Percentiles rank a stretch among this genome's conserved stretches.
Evolutionary conservation across 2,113 vertebrate species (phyloP).

Genomic region (Notiomystis cincta): DNA sequence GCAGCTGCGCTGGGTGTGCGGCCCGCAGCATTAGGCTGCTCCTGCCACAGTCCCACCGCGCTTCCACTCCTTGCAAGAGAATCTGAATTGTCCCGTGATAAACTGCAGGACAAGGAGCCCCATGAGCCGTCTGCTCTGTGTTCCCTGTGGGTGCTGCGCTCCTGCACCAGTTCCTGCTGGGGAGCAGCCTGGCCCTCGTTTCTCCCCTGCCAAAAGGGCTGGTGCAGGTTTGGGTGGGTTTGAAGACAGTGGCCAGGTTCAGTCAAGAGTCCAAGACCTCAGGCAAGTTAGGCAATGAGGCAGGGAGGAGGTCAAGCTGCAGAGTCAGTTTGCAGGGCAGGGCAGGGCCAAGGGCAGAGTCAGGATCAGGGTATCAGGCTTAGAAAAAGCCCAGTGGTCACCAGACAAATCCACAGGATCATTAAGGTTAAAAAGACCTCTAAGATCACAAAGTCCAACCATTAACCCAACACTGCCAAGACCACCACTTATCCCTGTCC

Average conservation of each 20-base stretch:
- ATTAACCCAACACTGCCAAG: neutral
- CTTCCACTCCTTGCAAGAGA: neutral
- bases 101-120: neutral
- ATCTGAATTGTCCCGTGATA: neutral
- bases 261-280: neutral
- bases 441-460: neutral
- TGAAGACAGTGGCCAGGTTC: neutral
- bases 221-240: neutral
- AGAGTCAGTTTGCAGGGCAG: neutral
- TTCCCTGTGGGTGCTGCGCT: accelerated
- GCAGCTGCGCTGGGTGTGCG: neutral
- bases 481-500: neutral
- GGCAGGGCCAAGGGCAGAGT: neutral
- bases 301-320: neutral
- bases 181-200: neutral
- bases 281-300: neutral
- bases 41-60: accelerated
- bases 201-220: neutral
- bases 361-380: neutral
- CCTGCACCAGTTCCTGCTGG: neutral
- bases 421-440: neutral
- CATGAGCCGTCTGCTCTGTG: accelerated
- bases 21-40: neutral
- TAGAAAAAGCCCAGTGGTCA: neutral
- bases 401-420: neutral